phyloP scores from a whole-genome alignment of 2,888 invertebrate genomes.

The Noctua janthina region DNA sequence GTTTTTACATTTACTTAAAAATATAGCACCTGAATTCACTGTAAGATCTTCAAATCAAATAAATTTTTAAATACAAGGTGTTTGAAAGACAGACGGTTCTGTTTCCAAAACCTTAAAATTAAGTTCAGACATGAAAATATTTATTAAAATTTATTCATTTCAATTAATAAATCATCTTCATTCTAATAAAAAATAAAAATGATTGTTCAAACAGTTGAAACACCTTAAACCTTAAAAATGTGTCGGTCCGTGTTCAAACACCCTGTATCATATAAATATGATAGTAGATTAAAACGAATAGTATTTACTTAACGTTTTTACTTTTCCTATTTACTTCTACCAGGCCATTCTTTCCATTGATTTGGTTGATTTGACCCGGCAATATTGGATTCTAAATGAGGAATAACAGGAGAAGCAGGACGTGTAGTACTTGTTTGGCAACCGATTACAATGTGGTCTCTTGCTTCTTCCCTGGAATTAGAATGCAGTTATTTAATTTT shows the following conservation, averaged over 20 bases:
- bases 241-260: not conserved
- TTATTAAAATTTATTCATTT: not conserved
- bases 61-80: too few species aligned
- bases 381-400: not conserved
- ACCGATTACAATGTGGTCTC: constrained; percentile 32
- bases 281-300: not conserved
- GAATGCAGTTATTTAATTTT: constrained; percentile 9
- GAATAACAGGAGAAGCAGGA: not conserved
- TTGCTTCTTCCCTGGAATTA: constrained; percentile 33
- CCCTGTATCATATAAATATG: not conserved
- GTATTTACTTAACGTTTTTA: not conserved
- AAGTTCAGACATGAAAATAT: not conserved
- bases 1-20: too few species aligned
- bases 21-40: too few species aligned
- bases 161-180: too few species aligned
- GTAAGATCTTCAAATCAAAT: too few species aligned
- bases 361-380: not conserved
- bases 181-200: too few species aligned
- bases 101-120: too few species aligned
- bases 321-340: not conserved
- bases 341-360: constrained; percentile 20
- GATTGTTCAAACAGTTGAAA: not conserved
- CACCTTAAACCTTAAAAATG: not conserved
- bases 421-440: constrained; percentile 2
- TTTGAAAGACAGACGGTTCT: too few species aligned